These are phyloP conservation scores for Raja brachyura DNA, from an alignment of 2,113 vertebrate genomes.

Conservation along the genomic window DNA sequence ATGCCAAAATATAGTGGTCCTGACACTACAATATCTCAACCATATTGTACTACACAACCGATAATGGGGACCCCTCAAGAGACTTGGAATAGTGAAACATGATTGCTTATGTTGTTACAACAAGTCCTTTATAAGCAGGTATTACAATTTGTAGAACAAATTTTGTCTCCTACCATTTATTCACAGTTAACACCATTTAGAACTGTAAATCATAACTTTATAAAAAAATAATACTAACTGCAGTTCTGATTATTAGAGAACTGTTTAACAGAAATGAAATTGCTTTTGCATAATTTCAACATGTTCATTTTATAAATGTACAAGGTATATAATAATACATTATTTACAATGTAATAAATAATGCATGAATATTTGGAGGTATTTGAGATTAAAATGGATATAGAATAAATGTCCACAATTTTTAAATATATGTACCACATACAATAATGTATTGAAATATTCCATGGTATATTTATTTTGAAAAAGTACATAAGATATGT, in stretches of 20 bases:
- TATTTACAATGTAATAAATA: not conserved
- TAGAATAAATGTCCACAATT: not conserved
- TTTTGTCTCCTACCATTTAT: not conserved
- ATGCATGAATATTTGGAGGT: not conserved
- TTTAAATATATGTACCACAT: not conserved
- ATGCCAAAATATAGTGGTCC: too few species aligned
- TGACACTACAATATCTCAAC: too few species aligned
- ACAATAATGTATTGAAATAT: not conserved
- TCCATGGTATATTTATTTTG: not conserved
- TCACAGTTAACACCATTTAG: not conserved
- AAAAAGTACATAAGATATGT: not conserved
- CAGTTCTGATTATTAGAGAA: not conserved
- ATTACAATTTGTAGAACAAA: not conserved
- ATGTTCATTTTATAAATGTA: not conserved
- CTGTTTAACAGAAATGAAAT: not conserved
- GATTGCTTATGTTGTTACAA: not conserved
- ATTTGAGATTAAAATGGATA: not conserved
- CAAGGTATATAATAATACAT: not conserved
- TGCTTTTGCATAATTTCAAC: not conserved
- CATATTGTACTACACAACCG: too few species aligned
- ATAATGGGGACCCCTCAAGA: too few species aligned
- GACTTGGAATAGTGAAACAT: not conserved
- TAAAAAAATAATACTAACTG: not conserved
- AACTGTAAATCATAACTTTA: not conserved
- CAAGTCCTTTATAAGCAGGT: not conserved